Percentiles rank a stretch among this genome's conserved stretches.
phyloP scores from a whole-genome alignment of 2,113 vertebrate genomes.

The human (Homo sapiens) region DNA sequence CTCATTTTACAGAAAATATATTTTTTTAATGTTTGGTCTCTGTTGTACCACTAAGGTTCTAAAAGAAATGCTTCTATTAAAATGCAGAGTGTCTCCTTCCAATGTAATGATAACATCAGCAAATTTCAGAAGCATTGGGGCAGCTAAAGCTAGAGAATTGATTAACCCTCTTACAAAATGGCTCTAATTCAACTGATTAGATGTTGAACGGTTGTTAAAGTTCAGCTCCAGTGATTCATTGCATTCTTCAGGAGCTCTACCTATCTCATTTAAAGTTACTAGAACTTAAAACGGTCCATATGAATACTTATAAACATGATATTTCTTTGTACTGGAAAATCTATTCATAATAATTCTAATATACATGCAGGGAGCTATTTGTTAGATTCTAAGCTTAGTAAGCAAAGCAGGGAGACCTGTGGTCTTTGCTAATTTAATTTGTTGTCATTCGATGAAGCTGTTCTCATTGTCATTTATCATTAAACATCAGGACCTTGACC shows the following conservation, averaged over 20 bases:
- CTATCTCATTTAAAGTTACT: conserved; percentile 81
- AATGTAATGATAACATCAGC: conserved; percentile 86
- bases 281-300: conserved; percentile 71
- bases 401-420: conserved; percentile 28
- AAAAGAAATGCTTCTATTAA: conserved; percentile 81
- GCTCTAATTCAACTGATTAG: conserved; percentile 86
- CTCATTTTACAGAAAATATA: background rate
- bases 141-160: conserved; percentile 83
- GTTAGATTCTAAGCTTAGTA: conserved; percentile 33
- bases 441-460: conserved; percentile 38
- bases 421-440: conserved; percentile 52
- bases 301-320: conserved; percentile 57
- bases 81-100: conserved; percentile 80
- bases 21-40: background rate
- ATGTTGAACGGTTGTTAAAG: conserved; percentile 84
- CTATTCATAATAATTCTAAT: conserved; percentile 51
- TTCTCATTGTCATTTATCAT: conserved; percentile 60
- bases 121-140: conserved; percentile 83
- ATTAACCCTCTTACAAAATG: conserved; percentile 83
- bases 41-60: conserved; percentile 59
- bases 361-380: background rate
- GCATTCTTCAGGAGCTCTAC: conserved; percentile 76
- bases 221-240: conserved; percentile 83
- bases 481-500: conserved; percentile 54
- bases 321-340: conserved; percentile 60